Evolutionary conservation across 2,888 invertebrate genomes (phyloP), one percentile per base, ranked within the genome.

Genomic region (Ernsta delagoae): DNA sequence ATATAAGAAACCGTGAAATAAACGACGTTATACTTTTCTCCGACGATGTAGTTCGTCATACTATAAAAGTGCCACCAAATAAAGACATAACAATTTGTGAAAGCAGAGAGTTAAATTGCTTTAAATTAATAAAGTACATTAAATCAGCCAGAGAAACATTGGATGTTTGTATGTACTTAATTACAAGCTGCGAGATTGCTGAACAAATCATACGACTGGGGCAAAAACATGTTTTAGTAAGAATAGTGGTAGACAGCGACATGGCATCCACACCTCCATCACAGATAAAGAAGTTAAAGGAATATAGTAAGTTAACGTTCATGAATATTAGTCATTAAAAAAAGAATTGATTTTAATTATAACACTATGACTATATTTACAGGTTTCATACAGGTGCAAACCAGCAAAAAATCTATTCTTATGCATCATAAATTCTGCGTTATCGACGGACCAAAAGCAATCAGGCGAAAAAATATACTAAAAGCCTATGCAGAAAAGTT

Each of bases 341-440:
- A 6, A 8, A 1, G 11, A 43, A 43, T 11, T 43, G 11, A 11
- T 43, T 9, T 43, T 43, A 43, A 1, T 11, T 11, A 3, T 11
- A 43, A 39, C 6, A 39, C 39, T 39, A 7, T 39, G 2, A 8
- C 50, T 59, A 53, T 53, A 9, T 72, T 83, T 78, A 16, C 81
- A 93, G 93, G 93, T 86, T 93, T 93, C 74, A 92, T 93, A 70
- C 85, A 91, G 78, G 91, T 93, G 68, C 93, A 93, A 76, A 90
- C 88, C 24, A 92, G 88, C 71, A 90, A 88, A 65, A 90, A 90
- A 67, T 86, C 94, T 0, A 94, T 92, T 78, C 86, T 96, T 73
- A 97, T 97, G 96, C 97, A 98, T 81, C 97, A 98, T 83, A 98
- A 97, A 83, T 97, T 96, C 89, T 95, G 94, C 70, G 85, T 97